A percentile compares a stretch with the other conserved stretches of the same genome.
These are phyloP conservation scores for Pygoscelis adeliae DNA, from an alignment of 2,113 vertebrate species.

Conservation along the genomic window DNA sequence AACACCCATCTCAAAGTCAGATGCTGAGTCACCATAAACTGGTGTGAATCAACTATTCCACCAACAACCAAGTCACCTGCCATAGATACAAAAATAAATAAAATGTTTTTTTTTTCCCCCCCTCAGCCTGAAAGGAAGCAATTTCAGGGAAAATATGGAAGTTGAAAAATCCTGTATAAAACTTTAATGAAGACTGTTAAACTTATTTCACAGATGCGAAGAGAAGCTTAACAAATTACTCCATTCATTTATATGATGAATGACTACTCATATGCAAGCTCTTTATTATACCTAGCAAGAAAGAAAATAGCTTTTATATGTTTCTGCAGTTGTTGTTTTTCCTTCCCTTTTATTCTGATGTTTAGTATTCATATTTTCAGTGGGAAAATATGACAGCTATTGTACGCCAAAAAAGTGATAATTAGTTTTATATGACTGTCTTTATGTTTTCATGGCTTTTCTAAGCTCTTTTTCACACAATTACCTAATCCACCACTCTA, in stretches of 20 bases:
- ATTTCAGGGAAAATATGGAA: slow-evolving; percentile 14
- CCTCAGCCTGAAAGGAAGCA: not conserved
- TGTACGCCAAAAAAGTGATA: slow-evolving; percentile 62
- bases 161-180: not conserved
- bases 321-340: slow-evolving; percentile 61
- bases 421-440: slow-evolving; percentile 71
- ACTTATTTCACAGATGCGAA: slow-evolving; percentile 45
- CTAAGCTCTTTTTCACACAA: slow-evolving; percentile 67
- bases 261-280: slow-evolving; percentile 66
- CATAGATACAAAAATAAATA: not conserved
- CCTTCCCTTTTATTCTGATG: slow-evolving; percentile 27
- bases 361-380: slow-evolving; percentile 57
- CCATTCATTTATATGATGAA: slow-evolving; percentile 73
- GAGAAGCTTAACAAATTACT: slow-evolving; percentile 66
- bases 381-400: slow-evolving; percentile 69
- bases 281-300: slow-evolving; percentile 67
- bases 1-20: not conserved
- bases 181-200: slow-evolving; percentile 60
- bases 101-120: too few relatives aligned
- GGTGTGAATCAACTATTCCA: not conserved
- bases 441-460: slow-evolving; percentile 67
- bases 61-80: not conserved
- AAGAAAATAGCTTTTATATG: slow-evolving; percentile 65
- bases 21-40: not conserved
- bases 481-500: slow-evolving; percentile 54